Conservation (phyloP, 2,113 vertebrate genomes). For the Tychaedon coryphoeus region DNA sequence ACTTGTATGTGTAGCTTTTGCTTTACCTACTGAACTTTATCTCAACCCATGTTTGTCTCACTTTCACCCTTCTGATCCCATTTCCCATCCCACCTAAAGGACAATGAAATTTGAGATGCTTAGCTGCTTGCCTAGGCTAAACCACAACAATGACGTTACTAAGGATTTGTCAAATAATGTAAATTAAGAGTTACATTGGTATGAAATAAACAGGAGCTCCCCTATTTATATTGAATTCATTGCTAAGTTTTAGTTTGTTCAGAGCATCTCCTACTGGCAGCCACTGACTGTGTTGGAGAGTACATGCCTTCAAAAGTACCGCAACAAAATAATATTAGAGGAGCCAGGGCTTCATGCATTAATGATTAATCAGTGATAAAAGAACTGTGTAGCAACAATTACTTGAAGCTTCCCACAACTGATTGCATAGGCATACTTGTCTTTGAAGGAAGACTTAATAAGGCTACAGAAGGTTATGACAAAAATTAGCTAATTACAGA, state of each 20-base stretch:
- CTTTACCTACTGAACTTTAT: not conserved
- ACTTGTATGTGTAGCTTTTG: fast-evolving
- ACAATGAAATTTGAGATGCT: too few relatives aligned
- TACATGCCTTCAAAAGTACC: not conserved
- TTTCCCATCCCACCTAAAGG: not conserved
- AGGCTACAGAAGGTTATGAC: not conserved
- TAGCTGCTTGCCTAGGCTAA: not conserved
- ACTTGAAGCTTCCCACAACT: not conserved
- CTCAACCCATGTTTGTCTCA: not conserved
- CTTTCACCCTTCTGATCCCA: not conserved
- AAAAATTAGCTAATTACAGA: not conserved
- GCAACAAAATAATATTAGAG: not conserved
- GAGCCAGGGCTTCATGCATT: not conserved
- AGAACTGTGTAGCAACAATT: not conserved
- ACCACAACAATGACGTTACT: not conserved
- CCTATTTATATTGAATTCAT: not conserved
- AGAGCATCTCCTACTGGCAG: not conserved
- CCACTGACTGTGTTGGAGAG: not conserved
- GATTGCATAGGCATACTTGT: not conserved
- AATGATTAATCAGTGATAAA: not conserved
- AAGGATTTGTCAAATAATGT: not conserved
- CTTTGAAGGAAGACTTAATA: not conserved
- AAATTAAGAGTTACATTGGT: not conserved
- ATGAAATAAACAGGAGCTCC: not conserved
- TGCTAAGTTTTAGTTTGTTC: not conserved